Conservation (phyloP, 2,797 vertebrate genomes). For the Oreonectes daqikongensis region DNA sequence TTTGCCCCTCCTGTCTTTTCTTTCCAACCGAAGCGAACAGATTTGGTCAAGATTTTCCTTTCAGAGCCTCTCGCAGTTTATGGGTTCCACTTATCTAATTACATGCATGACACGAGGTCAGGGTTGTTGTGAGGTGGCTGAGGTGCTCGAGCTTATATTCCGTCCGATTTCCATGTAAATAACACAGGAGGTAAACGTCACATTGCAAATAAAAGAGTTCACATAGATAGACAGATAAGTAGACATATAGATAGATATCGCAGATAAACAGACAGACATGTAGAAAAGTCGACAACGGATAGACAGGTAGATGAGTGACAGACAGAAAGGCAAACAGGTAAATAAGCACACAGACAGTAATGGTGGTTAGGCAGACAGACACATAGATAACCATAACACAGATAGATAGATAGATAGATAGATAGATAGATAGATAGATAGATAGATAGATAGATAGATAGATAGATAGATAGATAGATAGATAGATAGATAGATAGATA, state of each 20-base stretch:
- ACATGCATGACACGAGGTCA: slow-evolving; percentile 51
- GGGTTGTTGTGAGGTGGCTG: slow-evolving; percentile 51
- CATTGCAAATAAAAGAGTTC: slow-evolving; percentile 21
- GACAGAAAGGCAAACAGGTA: background rate
- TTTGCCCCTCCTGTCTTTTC: background rate
- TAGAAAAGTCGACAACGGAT: background rate
- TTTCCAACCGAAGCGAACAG: background rate
- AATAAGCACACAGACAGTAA: background rate
- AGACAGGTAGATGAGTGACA: background rate
- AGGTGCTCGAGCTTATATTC: slow-evolving; percentile 41
- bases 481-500: background rate
- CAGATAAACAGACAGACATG: background rate
- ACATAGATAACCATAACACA: background rate
- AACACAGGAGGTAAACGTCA: slow-evolving; percentile 16
- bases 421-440: background rate
- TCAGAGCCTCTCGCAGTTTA: slow-evolving; percentile 41
- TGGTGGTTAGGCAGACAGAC: background rate
- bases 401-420: background rate
- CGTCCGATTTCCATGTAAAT: slow-evolving; percentile 53
- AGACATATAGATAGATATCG: background rate
- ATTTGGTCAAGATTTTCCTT: slow-evolving; percentile 36
- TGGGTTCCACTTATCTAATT: slow-evolving; percentile 56
- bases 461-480: background rate
- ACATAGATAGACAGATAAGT: background rate
- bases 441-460: background rate